Conservation (phyloP, 2,888 invertebrate genomes). For the Parnassius glacialis region DNA sequence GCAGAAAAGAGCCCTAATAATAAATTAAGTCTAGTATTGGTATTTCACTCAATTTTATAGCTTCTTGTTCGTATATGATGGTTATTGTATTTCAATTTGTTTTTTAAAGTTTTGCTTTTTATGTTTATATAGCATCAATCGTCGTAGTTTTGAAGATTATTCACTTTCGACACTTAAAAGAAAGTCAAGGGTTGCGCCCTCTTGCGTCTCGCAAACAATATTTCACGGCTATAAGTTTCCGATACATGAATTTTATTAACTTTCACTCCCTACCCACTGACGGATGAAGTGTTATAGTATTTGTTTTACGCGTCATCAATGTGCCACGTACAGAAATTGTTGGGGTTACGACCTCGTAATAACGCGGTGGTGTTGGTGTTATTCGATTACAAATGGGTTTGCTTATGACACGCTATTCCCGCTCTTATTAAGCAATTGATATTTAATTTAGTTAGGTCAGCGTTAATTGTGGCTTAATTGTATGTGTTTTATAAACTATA, state of each 20-base stretch:
- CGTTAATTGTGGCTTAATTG: background rate
- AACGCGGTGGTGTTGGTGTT: slow-evolving; percentile 42
- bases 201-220: slow-evolving; percentile 57
- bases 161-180: slow-evolving; percentile 38
- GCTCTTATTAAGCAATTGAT: slow-evolving; percentile 31
- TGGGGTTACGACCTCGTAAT: slow-evolving; percentile 48
- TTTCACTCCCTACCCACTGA: slow-evolving; percentile 61
- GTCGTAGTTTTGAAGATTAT: slow-evolving; percentile 30
- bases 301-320: slow-evolving; percentile 78
- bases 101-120: background rate
- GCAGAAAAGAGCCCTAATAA: too few species aligned
- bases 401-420: slow-evolving; percentile 43
- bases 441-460: slow-evolving; percentile 22
- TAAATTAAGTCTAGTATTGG: too few species aligned
- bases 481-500: background rate
- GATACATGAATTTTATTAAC: slow-evolving; percentile 81
- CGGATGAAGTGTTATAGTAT: slow-evolving; percentile 69
- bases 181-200: slow-evolving; percentile 64
- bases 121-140: background rate
- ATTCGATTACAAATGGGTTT: slow-evolving; percentile 48
- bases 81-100: too few species aligned
- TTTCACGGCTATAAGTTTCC: slow-evolving; percentile 78
- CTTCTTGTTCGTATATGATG: too few species aligned
- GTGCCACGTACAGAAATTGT: slow-evolving; percentile 52
- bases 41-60: too few species aligned